Evolutionary conservation across 2,113 vertebrate species (phyloP).

Genomic region (Phyllostomus discolor): DNA sequence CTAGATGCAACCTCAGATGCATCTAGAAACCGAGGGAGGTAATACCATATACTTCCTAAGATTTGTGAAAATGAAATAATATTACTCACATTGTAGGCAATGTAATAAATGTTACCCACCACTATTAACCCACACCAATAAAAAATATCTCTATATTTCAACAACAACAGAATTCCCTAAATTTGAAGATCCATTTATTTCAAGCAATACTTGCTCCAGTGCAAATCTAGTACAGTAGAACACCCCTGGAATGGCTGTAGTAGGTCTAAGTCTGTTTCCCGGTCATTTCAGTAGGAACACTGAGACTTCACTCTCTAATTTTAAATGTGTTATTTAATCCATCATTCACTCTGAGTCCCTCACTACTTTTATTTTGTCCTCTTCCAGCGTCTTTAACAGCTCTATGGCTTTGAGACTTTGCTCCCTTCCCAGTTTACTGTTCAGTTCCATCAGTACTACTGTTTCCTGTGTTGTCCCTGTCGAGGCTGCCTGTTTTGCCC

Average conservation of each 20-base stretch:
- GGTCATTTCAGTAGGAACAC: background rate
- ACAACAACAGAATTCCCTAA: background rate
- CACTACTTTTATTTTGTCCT: background rate
- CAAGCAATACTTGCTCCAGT: background rate
- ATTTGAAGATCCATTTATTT: slow-evolving; percentile 5
- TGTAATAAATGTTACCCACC: background rate
- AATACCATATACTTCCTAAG: background rate
- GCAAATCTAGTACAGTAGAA: background rate
- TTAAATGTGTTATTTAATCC: background rate
- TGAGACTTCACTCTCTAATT: background rate
- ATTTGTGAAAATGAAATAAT: background rate
- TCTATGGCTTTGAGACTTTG: background rate
- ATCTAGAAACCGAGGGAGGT: background rate
- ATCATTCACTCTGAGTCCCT: background rate
- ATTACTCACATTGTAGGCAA: background rate
- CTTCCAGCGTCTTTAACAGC: background rate
- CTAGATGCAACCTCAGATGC: background rate
- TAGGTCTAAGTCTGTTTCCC: background rate
- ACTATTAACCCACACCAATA: background rate
- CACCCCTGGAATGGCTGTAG: background rate
- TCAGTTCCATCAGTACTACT: slow-evolving; percentile 37
- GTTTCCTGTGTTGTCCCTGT: slow-evolving; percentile 64
- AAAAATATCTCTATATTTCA: background rate
- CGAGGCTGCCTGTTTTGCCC: slow-evolving; percentile 21
- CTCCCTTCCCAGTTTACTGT: background rate